A percentile compares a stretch with the other conserved stretches of the same genome.
These are phyloP conservation scores for Sisyra terminalis DNA, from an alignment of 2,888 invertebrate genomes.

Conservation along the genomic window DNA sequence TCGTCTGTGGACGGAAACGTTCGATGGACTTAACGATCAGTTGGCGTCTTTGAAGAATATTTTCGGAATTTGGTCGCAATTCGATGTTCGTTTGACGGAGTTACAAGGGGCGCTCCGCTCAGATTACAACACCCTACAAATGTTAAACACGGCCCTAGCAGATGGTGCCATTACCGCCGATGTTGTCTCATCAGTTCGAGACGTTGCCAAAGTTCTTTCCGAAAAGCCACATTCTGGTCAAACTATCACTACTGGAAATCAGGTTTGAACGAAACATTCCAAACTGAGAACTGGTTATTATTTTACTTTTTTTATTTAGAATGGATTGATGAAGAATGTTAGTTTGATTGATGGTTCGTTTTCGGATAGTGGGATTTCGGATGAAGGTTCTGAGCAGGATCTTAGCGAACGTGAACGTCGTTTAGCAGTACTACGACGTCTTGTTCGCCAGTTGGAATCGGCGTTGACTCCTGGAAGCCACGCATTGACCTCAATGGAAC, in stretches of 20 bases:
- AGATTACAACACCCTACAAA: conserved; percentile 42
- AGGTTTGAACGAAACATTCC: not conserved
- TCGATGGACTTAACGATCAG: conserved; percentile 28
- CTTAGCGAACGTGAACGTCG: conserved; percentile 47
- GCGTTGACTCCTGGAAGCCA: conserved; percentile 49
- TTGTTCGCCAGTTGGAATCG: conserved; percentile 49
- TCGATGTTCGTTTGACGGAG: conserved; percentile 59
- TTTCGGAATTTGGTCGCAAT: conserved; percentile 55
- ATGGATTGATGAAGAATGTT: not conserved
- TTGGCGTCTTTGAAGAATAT: conserved; percentile 55
- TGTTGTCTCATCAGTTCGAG: conserved; percentile 36
- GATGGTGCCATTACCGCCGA: conserved; percentile 28
- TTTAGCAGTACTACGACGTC: conserved; percentile 44
- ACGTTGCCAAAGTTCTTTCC: conserved; percentile 38
- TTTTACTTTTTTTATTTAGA: not conserved
- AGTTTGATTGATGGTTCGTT: conserved; percentile 21
- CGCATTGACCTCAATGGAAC: conserved; percentile 44
- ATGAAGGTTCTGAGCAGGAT: conserved; percentile 53
- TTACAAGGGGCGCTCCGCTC: conserved; percentile 58
- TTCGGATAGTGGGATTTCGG: conserved; percentile 65
- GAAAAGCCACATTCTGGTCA: conserved; percentile 23
- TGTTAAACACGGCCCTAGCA: conserved; percentile 30
- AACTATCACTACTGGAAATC: no score
- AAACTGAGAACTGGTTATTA: no score
- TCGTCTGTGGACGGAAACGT: conserved; percentile 51